These are phyloP conservation scores for Ochropacha duplaris DNA, from an alignment of 2,888 invertebrate species.

Conservation along the genomic window DNA sequence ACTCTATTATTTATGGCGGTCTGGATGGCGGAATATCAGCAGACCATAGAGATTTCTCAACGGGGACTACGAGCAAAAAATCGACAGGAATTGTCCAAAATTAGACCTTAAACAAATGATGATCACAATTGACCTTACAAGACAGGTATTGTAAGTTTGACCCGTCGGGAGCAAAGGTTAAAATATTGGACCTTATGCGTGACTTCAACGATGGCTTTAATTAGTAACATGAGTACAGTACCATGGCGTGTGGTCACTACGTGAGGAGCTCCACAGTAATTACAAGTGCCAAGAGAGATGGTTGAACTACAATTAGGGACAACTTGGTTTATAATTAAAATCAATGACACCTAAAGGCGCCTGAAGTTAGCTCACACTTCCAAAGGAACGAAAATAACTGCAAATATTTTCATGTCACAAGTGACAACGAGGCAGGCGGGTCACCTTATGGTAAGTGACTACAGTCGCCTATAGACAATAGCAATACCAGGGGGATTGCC, in stretches of 20 bases:
- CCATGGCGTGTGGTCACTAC: neutral
- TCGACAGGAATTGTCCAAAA: neutral
- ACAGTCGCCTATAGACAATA: no score
- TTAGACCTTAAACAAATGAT: neutral
- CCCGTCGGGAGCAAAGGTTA: neutral
- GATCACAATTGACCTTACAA: neutral
- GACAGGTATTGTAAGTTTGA: neutral
- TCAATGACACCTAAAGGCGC: no score
- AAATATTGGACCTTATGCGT: neutral
- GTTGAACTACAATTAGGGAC: neutral
- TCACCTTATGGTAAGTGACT: no score
- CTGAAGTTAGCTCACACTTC: no score
- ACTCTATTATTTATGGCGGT: no score
- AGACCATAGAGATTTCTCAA: no score
- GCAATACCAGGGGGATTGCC: no score
- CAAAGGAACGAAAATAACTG: no score
- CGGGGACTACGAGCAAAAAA: no score
- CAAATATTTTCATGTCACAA: no score
- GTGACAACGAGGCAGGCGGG: no score
- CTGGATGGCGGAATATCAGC: no score
- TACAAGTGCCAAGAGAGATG: neutral
- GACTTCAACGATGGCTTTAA: neutral
- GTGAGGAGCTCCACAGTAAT: neutral
- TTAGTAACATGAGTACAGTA: neutral
- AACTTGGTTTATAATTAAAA: neutral